phyloP scores from a whole-genome alignment of 2,797 vertebrate genomes.

The Zalophus californianus region DNA sequence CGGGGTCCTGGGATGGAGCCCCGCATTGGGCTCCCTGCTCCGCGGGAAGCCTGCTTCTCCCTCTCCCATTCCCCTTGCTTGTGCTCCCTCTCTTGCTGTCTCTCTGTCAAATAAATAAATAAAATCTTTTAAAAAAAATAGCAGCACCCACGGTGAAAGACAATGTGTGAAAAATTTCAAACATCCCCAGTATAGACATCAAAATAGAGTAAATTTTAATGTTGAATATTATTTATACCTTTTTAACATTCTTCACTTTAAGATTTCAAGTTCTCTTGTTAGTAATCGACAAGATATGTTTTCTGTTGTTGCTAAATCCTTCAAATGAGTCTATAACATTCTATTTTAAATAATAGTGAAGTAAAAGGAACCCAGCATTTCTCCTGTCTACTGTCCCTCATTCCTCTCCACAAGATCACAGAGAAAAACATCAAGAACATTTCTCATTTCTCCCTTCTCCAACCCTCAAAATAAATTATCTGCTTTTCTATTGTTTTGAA shows the following conservation, averaged over 20 bases:
- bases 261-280: not conserved
- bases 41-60: no score
- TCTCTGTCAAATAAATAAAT: no score
- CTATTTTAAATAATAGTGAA: constrained; percentile 28
- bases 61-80: no score
- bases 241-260: constrained; percentile 20
- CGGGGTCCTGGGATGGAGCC: no score
- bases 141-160: not conserved
- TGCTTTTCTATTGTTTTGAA: not conserved
- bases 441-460: not conserved
- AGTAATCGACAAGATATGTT: not conserved
- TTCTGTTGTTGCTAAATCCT: not conserved
- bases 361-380: not conserved
- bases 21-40: no score
- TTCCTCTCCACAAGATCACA: not conserved
- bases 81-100: no score
- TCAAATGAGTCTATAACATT: not conserved
- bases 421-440: not conserved
- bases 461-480: not conserved
- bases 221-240: not conserved
- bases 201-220: constrained; percentile 38
- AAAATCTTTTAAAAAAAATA: not conserved
- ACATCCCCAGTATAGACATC: not conserved
- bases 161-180: not conserved
- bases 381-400: not conserved